Conservation (phyloP, 2,113 vertebrate species). For the Pao palembangensis region DNA sequence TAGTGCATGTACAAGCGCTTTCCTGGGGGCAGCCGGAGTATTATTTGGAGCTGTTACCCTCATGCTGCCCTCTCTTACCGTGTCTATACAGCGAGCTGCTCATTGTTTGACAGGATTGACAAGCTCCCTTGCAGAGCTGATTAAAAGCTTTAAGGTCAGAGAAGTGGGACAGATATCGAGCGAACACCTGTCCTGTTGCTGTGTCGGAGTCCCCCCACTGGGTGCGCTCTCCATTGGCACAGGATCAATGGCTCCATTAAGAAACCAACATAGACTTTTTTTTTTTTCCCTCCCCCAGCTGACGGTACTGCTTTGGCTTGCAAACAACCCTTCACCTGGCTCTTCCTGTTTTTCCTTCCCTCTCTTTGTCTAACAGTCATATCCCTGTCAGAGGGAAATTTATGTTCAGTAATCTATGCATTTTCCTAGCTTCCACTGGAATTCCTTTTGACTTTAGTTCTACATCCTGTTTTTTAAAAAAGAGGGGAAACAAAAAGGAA, state of each 20-base stretch:
- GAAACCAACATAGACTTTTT: conserved; percentile 30
- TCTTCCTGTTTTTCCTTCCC: conserved; percentile 19
- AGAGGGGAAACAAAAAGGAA: too few species aligned
- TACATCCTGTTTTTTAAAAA: too few species aligned
- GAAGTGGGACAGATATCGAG: conserved; percentile 74
- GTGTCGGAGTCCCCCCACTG: conserved; percentile 52
- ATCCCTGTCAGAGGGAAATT: neutral
- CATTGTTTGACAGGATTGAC: conserved; percentile 75
- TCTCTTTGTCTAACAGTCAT: neutral
- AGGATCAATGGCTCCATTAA: conserved; percentile 72
- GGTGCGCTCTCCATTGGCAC: conserved; percentile 59
- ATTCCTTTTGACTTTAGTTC: too few species aligned
- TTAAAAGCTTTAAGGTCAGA: conserved; percentile 78
- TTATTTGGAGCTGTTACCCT: conserved; percentile 44
- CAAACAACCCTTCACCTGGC: conserved; percentile 44
- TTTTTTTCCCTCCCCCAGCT: neutral
- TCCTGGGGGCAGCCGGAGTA: conserved; percentile 31
- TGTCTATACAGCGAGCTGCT: conserved; percentile 44
- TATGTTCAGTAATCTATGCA: neutral
- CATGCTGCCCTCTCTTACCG: conserved; percentile 31
- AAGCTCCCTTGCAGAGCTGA: conserved; percentile 76
- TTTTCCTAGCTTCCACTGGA: too few species aligned
- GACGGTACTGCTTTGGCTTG: conserved; percentile 47
- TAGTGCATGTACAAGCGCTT: conserved; percentile 5
- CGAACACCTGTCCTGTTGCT: conserved; percentile 69